A percentile compares a stretch with the other conserved stretches of the same genome.
phyloP scores from a whole-genome alignment of 1,140 invertebrate species.

The Drosophila melanica region DNA sequence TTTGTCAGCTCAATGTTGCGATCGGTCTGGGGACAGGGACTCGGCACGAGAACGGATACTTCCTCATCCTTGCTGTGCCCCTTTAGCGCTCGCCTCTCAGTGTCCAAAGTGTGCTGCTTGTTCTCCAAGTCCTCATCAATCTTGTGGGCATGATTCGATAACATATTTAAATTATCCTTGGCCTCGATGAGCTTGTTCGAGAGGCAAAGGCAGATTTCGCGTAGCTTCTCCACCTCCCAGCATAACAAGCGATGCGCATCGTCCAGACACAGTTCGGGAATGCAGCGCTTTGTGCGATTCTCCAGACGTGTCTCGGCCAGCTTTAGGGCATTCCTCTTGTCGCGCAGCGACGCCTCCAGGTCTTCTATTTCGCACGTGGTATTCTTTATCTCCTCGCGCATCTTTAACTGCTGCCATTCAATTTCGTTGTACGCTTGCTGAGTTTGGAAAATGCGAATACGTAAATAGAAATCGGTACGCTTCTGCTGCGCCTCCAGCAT shows the following conservation, averaged over 20 bases:
- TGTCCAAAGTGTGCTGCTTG: slow-evolving; percentile 89
- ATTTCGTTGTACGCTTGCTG: slow-evolving; percentile 92
- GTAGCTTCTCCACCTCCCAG: slow-evolving; percentile 88
- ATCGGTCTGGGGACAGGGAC: slow-evolving; percentile 62
- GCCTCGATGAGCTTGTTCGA: slow-evolving; percentile 89
- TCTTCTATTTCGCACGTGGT: slow-evolving; percentile 89
- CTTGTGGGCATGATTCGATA: slow-evolving; percentile 87
- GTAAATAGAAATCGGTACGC: slow-evolving; percentile 91
- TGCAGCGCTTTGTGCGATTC: slow-evolving; percentile 89
- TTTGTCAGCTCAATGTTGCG: slow-evolving; percentile 73
- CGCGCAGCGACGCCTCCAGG: slow-evolving; percentile 87
- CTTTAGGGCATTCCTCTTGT: slow-evolving; percentile 89
- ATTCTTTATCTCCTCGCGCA: slow-evolving; percentile 92
- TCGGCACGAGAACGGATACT: slow-evolving; percentile 18
- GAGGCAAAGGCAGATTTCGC: slow-evolving; percentile 87
- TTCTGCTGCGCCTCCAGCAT: slow-evolving; percentile 91
- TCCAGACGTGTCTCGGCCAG: slow-evolving; percentile 90
- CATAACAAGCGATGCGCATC: slow-evolving; percentile 89
- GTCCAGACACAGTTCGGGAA: slow-evolving; percentile 91
- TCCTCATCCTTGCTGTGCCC: slow-evolving; percentile 86
- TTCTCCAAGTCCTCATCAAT: slow-evolving; percentile 88
- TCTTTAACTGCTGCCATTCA: slow-evolving; percentile 94
- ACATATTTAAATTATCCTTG: slow-evolving; percentile 88
- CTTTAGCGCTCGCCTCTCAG: slow-evolving; percentile 89
- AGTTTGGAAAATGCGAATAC: slow-evolving; percentile 93